A percentile compares a stretch with the other conserved stretches of the same genome.
phyloP scores from a whole-genome alignment of 2,888 invertebrate species.

The Frankliniella fusca region DNA sequence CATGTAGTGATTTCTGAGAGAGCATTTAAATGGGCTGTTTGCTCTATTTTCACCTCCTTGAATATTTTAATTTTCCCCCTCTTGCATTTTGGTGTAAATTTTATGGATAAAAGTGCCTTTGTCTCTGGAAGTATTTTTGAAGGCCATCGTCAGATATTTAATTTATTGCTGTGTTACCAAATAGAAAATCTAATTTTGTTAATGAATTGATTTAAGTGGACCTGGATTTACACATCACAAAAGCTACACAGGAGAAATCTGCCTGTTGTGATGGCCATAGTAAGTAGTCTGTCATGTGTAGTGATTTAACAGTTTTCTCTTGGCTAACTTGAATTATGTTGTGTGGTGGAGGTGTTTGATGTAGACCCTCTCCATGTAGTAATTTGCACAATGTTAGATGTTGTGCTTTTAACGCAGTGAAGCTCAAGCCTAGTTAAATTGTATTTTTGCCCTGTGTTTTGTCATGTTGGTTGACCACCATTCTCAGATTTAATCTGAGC shows the following conservation, averaged over 20 bases:
- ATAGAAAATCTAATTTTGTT: conserved; percentile 24
- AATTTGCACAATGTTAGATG: not conserved
- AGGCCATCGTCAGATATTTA: not conserved
- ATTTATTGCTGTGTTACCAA: conserved; percentile 21
- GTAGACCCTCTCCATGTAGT: not conserved
- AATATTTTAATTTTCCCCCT: not conserved
- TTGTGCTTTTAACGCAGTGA: not conserved
- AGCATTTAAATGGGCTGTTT: conserved; percentile 1
- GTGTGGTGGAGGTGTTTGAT: not conserved
- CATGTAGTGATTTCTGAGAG: not conserved
- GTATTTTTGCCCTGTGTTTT: conserved; percentile 14
- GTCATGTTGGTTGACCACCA: conserved; percentile 14
- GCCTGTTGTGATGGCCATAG: not conserved
- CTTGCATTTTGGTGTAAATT: conserved; percentile 21
- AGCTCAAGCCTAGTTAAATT: conserved; percentile 16
- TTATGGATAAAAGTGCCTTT: not conserved
- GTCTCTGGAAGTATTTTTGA: not conserved
- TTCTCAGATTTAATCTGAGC: not conserved
- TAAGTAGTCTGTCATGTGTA: not conserved
- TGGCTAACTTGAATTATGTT: not conserved
- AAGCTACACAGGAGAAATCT: not conserved
- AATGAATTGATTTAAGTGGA: conserved; percentile 3
- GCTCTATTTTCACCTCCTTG: not conserved
- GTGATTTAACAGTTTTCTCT: not conserved
- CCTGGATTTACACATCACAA: not conserved